Conservation (phyloP, 1,140 invertebrate species). For the Listronotus bonariensis region DNA sequence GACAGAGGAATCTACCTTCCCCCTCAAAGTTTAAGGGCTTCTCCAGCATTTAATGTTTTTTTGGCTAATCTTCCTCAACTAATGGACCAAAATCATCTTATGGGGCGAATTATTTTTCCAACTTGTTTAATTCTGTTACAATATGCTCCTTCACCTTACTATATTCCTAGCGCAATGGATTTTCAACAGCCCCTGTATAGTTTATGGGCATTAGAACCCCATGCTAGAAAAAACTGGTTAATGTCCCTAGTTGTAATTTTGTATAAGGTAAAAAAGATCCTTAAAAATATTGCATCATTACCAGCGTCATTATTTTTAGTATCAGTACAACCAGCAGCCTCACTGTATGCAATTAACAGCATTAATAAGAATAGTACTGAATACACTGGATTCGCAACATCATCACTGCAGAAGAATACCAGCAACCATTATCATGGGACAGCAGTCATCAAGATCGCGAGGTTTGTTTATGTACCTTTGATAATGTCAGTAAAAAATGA, state of each 20-base stretch:
- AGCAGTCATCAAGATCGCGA: conserved; percentile 69
- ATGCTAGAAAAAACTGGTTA: conserved; percentile 88
- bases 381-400: conserved; percentile 89
- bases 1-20: conserved; percentile 90
- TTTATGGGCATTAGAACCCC: conserved; percentile 84
- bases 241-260: conserved; percentile 91
- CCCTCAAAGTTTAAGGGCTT: conserved; percentile 82
- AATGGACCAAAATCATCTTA: conserved; percentile 90
- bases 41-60: conserved; percentile 95
- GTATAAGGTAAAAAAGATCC: conserved; percentile 78
- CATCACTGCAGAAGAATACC: conserved; percentile 83
- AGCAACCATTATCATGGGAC: conserved; percentile 74
- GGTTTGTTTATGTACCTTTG: conserved; percentile 56
- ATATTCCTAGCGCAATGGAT: conserved; percentile 57
- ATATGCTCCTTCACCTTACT: conserved; percentile 81
- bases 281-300: background rate
- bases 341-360: conserved; percentile 78
- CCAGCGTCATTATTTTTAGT: conserved; percentile 62
- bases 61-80: conserved; percentile 91
- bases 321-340: conserved; percentile 86
- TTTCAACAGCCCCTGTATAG: conserved; percentile 74
- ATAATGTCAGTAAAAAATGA: too few relatives aligned
- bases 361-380: conserved; percentile 89
- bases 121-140: conserved; percentile 85
- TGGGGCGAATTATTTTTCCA: conserved; percentile 85